phyloP scores from a whole-genome alignment of 64 coral and sea anemone species.

The Acropora tenuis region DNA sequence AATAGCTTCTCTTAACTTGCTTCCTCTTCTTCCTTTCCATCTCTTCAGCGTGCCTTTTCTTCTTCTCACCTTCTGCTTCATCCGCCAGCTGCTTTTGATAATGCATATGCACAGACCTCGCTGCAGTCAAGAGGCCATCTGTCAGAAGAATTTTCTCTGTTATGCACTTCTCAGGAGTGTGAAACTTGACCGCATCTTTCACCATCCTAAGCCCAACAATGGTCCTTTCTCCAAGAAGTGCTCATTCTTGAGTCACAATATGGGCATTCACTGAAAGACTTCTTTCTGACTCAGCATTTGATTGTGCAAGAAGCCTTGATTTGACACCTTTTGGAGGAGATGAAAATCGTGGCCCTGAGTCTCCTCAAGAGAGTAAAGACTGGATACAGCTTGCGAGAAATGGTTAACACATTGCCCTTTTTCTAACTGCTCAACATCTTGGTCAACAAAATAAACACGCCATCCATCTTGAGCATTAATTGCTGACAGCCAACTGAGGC shows the following conservation, averaged over 20 bases:
- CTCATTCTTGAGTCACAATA: neutral
- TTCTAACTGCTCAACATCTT: neutral
- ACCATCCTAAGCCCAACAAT: neutral
- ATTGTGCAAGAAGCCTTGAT: neutral
- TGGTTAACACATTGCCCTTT: neutral
- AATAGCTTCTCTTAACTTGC: too few species aligned
- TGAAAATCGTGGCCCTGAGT: too few species aligned
- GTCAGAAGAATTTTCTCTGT: constrained; percentile 34
- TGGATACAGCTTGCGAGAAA: neutral
- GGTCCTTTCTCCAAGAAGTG: too few species aligned
- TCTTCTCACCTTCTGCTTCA: neutral
- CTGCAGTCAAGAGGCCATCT: constrained; percentile 21
- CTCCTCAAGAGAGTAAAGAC: too few species aligned
- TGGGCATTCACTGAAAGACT: constrained; percentile 46
- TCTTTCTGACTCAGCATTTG: constrained; percentile 63
- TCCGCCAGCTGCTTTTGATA: constrained; percentile 22
- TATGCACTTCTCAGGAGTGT: constrained; percentile 42
- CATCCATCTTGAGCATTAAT: too few species aligned
- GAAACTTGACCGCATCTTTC: constrained; percentile 57
- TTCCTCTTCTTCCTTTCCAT: too few species aligned
- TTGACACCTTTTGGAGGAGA: neutral
- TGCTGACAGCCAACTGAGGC: too few species aligned
- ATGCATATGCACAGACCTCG: constrained; percentile 51
- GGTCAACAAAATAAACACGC: constrained; percentile 41
- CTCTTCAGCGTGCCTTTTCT: too few species aligned